Percentiles rank a stretch among this genome's conserved stretches.
These are phyloP conservation scores for Aphaenogaster rudis DNA, from an alignment of 1,140 invertebrate species.

Conservation along the genomic window DNA sequence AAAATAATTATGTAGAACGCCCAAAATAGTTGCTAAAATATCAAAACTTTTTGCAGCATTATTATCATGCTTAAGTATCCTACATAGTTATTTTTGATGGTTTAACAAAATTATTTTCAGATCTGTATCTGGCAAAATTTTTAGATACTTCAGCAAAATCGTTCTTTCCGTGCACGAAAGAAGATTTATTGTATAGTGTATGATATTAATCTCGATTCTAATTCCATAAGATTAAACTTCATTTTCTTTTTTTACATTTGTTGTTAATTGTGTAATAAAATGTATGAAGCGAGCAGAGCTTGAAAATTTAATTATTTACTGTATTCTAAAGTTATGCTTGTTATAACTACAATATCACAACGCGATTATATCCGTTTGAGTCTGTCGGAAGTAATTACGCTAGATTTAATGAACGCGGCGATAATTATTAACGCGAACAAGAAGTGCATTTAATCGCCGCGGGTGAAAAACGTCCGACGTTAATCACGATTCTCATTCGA, in stretches of 20 bases:
- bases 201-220: conserved; percentile 25
- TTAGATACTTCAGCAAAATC: too few relatives aligned
- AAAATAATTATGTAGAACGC: too few relatives aligned
- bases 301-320: conserved; percentile 18
- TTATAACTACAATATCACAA: conserved; percentile 23
- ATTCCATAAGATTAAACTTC: not conserved
- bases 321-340: not conserved
- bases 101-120: too few relatives aligned
- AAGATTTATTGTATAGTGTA: not conserved
- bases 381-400: conserved; percentile 29
- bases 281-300: not conserved
- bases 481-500: conserved; percentile 50
- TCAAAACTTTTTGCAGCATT: too few relatives aligned
- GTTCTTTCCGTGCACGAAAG: not conserved
- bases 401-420: conserved; percentile 32
- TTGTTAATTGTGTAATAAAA: conserved; percentile 30
- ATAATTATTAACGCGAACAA: conserved; percentile 47
- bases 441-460: conserved; percentile 42
- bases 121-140: too few relatives aligned
- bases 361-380: not conserved
- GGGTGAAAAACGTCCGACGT: conserved; percentile 24
- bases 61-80: too few relatives aligned
- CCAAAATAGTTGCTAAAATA: too few relatives aligned
- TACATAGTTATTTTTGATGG: too few relatives aligned
- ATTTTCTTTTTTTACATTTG: not conserved